Evolutionary conservation across 2,888 invertebrate species (phyloP).

Genomic region (Pseudeuparius sepicola): DNA sequence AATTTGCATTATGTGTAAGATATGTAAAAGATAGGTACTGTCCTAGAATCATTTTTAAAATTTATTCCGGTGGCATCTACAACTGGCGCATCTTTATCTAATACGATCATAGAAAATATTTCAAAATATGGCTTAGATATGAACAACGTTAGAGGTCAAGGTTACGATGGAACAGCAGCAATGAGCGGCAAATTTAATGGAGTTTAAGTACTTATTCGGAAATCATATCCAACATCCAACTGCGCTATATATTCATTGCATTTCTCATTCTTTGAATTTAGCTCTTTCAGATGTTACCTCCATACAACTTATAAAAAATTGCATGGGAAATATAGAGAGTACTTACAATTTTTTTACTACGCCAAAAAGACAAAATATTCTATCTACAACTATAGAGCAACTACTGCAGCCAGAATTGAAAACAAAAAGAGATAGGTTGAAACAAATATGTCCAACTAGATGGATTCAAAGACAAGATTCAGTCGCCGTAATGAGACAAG

Average conservation of each 20-base stretch:
- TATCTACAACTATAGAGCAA: conserved; percentile 9
- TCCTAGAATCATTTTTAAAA: conserved; percentile 10
- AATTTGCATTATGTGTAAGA: conserved; percentile 2
- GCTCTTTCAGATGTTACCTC: conserved; percentile 9
- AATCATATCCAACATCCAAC: conserved; percentile 11
- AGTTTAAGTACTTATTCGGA: conserved; percentile 8
- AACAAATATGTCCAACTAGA: conserved; percentile 13
- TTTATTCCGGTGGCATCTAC: conserved; percentile 12
- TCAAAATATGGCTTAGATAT: conserved; percentile 12
- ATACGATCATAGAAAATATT: conserved; percentile 2
- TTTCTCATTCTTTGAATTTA: conserved; percentile 12
- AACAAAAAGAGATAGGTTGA: conserved; percentile 7
- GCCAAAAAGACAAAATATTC: conserved; percentile 13
- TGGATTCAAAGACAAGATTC: conserved; percentile 12
- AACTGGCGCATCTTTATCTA: conserved; percentile 7
- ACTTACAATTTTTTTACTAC: conserved; percentile 13
- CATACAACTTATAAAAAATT: conserved; percentile 9
- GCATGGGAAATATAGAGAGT: conserved; percentile 12
- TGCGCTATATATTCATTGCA: conserved; percentile 14
- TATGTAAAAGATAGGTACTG: conserved; percentile 1
- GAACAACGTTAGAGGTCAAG: conserved; percentile 13
- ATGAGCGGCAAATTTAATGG: conserved; percentile 13
- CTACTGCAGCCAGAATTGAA: neutral
- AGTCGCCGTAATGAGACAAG: conserved; percentile 6
- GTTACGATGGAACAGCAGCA: conserved; percentile 14